A percentile compares a stretch with the other conserved stretches of the same genome.
Conservation (phyloP, 2,888 invertebrate genomes). For the Ormyrus rosae region DNA sequence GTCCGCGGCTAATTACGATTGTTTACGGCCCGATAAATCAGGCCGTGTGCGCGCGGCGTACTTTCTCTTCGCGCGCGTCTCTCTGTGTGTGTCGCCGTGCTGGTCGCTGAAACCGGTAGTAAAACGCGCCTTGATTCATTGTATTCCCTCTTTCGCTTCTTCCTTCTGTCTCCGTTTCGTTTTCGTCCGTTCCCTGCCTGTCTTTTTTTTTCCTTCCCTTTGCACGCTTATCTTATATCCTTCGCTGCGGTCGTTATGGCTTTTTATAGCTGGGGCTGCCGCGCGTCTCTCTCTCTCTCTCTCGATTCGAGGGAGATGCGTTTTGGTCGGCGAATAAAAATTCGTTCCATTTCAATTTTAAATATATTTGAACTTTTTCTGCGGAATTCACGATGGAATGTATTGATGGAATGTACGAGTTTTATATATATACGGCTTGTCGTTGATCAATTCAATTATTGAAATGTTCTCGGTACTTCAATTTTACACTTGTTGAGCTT, state of each 20-base stretch:
- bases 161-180: conserved; percentile 7
- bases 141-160: conserved; percentile 27
- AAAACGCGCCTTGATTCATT: conserved; percentile 64
- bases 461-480: no score
- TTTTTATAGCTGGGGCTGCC: conserved; percentile 31
- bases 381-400: no score
- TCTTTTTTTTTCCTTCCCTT: background rate
- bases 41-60: conserved; percentile 25
- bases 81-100: conserved; percentile 53
- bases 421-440: no score
- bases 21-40: conserved; percentile 69
- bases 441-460: no score
- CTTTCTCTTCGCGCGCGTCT: conserved; percentile 58
- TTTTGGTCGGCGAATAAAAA: no score
- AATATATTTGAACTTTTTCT: no score
- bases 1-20: conserved; percentile 64
- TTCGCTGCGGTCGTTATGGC: conserved; percentile 19
- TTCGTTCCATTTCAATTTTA: no score
- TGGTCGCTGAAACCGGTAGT: conserved; percentile 64
- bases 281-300: background rate
- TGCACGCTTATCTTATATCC: no score
- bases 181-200: background rate
- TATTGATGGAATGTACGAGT: no score
- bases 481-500: no score
- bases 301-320: no score